Conservation (phyloP, 2,113 vertebrate species). For the Erinaceus europaeus region DNA sequence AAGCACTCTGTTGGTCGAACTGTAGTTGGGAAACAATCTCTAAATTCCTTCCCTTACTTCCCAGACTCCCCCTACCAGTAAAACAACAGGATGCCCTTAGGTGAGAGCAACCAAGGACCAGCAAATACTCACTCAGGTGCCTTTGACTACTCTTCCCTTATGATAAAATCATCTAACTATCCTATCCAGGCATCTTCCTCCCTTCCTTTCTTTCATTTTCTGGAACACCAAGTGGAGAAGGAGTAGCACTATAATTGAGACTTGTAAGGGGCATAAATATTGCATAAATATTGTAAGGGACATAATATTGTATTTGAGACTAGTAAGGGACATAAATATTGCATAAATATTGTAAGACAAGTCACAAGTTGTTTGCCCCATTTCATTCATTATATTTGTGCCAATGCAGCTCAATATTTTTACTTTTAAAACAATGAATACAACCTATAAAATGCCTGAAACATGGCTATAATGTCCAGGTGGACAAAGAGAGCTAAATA, state of each 20-base stretch:
- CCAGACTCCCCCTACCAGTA: background rate
- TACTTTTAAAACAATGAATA: constrained; percentile 45
- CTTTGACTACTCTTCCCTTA: constrained; percentile 6
- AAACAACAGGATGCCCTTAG: background rate
- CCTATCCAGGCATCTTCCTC: background rate
- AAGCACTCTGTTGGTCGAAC: background rate
- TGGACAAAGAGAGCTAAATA: constrained; percentile 1
- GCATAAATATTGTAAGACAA: constrained; percentile 47
- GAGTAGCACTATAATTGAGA: background rate
- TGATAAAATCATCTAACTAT: background rate
- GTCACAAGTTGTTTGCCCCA: constrained; percentile 53
- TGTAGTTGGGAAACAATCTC: background rate
- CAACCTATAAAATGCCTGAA: constrained; percentile 55
- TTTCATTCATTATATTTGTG: constrained; percentile 39
- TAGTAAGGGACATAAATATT: constrained; percentile 70
- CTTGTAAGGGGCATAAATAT: constrained; percentile 71
- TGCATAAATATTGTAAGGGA: too few relatives aligned
- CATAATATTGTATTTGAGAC: constrained; percentile 23
- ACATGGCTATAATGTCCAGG: constrained; percentile 44
- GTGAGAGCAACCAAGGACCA: background rate
- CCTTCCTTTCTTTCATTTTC: background rate
- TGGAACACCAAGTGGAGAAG: background rate
- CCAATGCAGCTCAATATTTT: constrained; percentile 45
- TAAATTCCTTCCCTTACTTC: background rate
- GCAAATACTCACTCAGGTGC: background rate